Percentiles rank a stretch among this genome's conserved stretches.
phyloP scores from a whole-genome alignment of 2,797 vertebrate species.

The Eptatretus atami region DNA sequence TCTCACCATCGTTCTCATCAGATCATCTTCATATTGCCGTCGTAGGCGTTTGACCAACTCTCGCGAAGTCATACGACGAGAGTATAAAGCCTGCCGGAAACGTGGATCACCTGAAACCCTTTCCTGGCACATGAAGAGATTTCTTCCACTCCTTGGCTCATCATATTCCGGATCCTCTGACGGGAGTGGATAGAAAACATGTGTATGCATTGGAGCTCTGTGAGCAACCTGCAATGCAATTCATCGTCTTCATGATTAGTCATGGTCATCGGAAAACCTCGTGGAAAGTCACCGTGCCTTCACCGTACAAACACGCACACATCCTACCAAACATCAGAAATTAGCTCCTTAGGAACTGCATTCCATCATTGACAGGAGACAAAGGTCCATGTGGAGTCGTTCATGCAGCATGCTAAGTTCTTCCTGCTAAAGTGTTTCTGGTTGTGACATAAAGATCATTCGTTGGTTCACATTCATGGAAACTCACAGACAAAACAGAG shows the following conservation, averaged over 20 bases:
- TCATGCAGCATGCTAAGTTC: too few relatives aligned
- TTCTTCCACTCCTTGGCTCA: constrained; percentile 3
- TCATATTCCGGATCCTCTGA: constrained; percentile 3
- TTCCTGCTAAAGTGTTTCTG: too few relatives aligned
- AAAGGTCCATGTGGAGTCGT: too few relatives aligned
- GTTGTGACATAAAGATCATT: too few relatives aligned
- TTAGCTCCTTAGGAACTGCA: too few relatives aligned
- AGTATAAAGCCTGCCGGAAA: neutral
- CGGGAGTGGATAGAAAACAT: constrained; percentile 5
- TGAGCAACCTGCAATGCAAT: neutral
- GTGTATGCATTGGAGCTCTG: constrained; percentile 2
- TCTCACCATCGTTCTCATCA: constrained; percentile 1
- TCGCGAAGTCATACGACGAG: neutral
- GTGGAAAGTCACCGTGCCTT: neutral
- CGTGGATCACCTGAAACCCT: neutral
- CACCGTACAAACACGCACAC: too few relatives aligned
- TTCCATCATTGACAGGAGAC: too few relatives aligned
- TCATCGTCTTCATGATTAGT: constrained; percentile 2
- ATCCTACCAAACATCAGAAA: too few relatives aligned
- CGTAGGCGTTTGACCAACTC: neutral
- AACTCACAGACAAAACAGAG: too few relatives aligned
- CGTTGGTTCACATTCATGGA: too few relatives aligned
- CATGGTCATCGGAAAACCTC: neutral
- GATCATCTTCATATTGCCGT: constrained; percentile 4
- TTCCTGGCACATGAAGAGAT: constrained; percentile 1